Evolutionary conservation across 2,113 vertebrate genomes (phyloP), one percentile per base, ranked within the genome.

Genomic region (Copsychus sechellarum): DNA sequence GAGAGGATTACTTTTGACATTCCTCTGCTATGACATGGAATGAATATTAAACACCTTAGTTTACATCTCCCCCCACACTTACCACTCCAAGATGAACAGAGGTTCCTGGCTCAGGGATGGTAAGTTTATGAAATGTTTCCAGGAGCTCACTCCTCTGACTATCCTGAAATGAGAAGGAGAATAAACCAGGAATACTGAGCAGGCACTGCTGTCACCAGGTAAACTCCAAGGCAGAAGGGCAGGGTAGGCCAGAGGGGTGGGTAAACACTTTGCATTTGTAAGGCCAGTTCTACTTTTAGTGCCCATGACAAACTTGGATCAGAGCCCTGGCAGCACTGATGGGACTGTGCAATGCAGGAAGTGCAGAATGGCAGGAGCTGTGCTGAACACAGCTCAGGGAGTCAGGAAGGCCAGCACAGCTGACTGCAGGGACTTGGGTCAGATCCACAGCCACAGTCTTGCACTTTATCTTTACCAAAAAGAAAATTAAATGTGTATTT

Each of bases 41-140:
- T n/a, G 58, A 94, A 91, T 90, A 56, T 5, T 28, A 14, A 95
- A 76, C 40, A 56, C 53, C 19, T 71, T 2, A 6, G 31, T 38
- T 74, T 2, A 2, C 40, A 56, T 51, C 51, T 61, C 48, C 48
- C 91, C 91, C 85, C 16, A 77, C 58, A 98, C 98, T 99, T 95
- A 99, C 99, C 99, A 99, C 97, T 58, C 98, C 99, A 29, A 99
- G 98, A 96, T 99, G 98, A 94, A 99, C 98, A 76, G 99, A 98
- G 50, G 98, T 96, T 93, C 98, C 98, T 21, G 99, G 98, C 71
- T 99, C 98, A 93, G 99, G 99, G 84, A 99, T 97, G 31, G 98
- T 96, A 34, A 99, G 98, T 58, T 95, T 98, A 73, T 99, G 98
- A 47, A 99, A 97, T 10, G 98, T 98, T 91, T 99, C 98, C 45